Conservation (phyloP, 2,888 invertebrate species). For the Drosophila buzzatii region DNA sequence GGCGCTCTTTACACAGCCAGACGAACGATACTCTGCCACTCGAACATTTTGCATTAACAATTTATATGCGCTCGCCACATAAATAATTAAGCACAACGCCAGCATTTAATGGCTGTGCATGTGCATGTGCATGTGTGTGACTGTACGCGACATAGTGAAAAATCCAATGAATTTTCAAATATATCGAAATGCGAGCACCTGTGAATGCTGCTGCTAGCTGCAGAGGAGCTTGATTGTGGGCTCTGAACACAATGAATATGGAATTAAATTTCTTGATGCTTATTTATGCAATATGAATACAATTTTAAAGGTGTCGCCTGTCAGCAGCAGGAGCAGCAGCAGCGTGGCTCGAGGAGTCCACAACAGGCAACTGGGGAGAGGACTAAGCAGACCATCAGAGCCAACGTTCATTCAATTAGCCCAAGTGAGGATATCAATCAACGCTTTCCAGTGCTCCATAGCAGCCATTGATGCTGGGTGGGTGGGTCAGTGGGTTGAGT, state of each 20-base stretch:
- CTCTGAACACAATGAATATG: slow-evolving; percentile 35
- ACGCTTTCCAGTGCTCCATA: slow-evolving; percentile 20
- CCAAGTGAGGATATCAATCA: slow-evolving; percentile 73
- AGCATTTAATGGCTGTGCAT: slow-evolving; percentile 8
- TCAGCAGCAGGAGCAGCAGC: not conserved
- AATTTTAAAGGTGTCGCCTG: slow-evolving; percentile 11
- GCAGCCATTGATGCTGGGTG: slow-evolving; percentile 8
- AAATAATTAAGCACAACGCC: slow-evolving; percentile 52
- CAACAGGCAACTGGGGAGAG: not conserved
- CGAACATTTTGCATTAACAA: slow-evolving; percentile 13
- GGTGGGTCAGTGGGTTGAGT: slow-evolving; percentile 4
- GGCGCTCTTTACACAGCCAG: not conserved
- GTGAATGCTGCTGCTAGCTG: not conserved
- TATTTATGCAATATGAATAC: slow-evolving; percentile 34
- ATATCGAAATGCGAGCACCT: slow-evolving; percentile 38
- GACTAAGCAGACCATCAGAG: slow-evolving; percentile 36
- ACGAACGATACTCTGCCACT: not conserved
- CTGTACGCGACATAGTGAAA: slow-evolving; percentile 14
- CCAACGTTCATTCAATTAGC: slow-evolving; percentile 69
- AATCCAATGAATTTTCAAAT: slow-evolving; percentile 67
- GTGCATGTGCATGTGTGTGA: not conserved
- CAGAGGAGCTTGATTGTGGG: not conserved
- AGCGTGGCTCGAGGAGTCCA: too few relatives aligned
- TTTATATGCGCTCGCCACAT: slow-evolving; percentile 28
- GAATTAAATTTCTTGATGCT: slow-evolving; percentile 19